Conservation (phyloP, 2,888 invertebrate species). For the Yponomeuta evonymella region DNA sequence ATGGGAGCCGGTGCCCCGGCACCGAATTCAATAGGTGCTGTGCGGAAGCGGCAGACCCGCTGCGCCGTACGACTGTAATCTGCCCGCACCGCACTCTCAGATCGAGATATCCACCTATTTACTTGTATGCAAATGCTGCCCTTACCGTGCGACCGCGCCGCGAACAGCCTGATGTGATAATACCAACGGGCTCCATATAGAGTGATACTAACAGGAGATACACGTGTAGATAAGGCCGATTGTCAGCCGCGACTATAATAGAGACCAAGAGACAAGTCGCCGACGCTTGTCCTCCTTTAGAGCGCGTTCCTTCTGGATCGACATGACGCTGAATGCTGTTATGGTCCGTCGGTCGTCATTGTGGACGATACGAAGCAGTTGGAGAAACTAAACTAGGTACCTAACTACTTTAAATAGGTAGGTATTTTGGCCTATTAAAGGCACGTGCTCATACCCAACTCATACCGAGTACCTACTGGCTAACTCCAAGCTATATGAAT, state of each 20-base stretch:
- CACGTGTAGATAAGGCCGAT: constrained; percentile 64
- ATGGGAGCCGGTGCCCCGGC: constrained; percentile 53
- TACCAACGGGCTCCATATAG: constrained; percentile 64
- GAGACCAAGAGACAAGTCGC: constrained; percentile 63
- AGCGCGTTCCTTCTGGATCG: constrained; percentile 27
- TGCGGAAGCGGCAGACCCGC: constrained; percentile 56
- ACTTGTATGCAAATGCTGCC: constrained; percentile 70
- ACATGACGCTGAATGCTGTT: constrained; percentile 28
- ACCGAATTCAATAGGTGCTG: constrained; percentile 62
- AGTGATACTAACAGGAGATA: constrained; percentile 65
- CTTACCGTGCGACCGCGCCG: constrained; percentile 62
- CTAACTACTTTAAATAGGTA: no score
- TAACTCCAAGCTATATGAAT: no score
- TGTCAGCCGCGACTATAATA: constrained; percentile 54
- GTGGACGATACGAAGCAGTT: no score
- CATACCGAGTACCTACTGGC: no score
- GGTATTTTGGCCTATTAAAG: no score
- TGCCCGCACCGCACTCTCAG: constrained; percentile 50
- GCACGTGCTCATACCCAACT: no score
- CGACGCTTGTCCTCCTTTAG: constrained; percentile 31
- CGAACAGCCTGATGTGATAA: constrained; percentile 67
- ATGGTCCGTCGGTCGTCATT: constrained; percentile 34
- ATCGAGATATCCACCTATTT: constrained; percentile 56
- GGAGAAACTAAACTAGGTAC: no score
- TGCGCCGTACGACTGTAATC: constrained; percentile 49